phyloP scores from a whole-genome alignment of 2,888 invertebrate genomes.

The Pogonocherus hispidulus region DNA sequence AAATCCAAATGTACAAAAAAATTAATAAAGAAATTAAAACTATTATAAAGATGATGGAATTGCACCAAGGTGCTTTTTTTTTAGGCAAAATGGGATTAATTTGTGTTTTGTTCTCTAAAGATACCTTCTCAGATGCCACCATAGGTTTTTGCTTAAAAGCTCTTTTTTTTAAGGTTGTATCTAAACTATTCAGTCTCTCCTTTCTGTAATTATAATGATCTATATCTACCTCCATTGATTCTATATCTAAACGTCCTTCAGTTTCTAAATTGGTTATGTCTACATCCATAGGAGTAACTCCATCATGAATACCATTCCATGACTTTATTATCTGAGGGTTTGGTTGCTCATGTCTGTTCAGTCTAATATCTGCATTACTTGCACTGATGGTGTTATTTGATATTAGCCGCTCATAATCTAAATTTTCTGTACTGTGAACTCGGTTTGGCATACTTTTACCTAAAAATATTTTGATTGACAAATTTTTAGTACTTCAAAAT shows the following conservation, averaged over 20 bases:
- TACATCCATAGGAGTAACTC: constrained; percentile 21
- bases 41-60: constrained; percentile 14
- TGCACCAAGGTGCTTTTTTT: constrained; percentile 8
- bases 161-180: constrained; percentile 8
- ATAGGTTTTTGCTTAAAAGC: not conserved
- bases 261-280: not conserved
- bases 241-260: constrained; percentile 7
- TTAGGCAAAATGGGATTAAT: not conserved
- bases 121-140: not conserved
- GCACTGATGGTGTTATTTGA: not conserved
- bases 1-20: constrained; percentile 20
- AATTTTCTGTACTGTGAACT: constrained; percentile 7
- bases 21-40: constrained; percentile 4
- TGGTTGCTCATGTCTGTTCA: not conserved
- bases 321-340: not conserved
- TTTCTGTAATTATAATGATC: not conserved
- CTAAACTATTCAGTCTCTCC: not conserved
- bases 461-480: constrained; percentile 5
- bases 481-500: not conserved
- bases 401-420: not conserved
- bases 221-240: constrained; percentile 13
- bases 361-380: not conserved
- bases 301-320: not conserved
- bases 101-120: not conserved
- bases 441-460: constrained; percentile 8